A percentile compares a stretch with the other conserved stretches of the same genome.
phyloP scores from a whole-genome alignment of 2,888 invertebrate species.

The Folsomia candida region DNA sequence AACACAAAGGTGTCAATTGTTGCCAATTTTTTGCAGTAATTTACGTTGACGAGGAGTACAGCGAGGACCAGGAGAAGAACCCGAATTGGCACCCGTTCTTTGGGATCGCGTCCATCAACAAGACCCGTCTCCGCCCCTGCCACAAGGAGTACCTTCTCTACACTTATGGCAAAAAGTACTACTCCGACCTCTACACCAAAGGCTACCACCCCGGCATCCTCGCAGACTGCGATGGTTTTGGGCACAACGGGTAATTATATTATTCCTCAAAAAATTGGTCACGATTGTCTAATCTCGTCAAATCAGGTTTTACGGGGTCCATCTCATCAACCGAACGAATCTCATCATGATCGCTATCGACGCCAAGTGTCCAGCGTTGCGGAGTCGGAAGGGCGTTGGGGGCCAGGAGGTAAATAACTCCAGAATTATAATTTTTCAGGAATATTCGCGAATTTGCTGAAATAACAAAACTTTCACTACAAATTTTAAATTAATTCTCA shows the following conservation, averaged over 20 bases:
- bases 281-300: background rate
- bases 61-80: constrained; percentile 39
- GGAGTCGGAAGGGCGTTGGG: background rate
- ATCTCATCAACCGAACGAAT: constrained; percentile 38
- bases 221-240: constrained; percentile 28
- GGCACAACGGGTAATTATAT: constrained; percentile 21
- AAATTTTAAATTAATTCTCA: too few relatives aligned
- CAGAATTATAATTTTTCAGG: too few relatives aligned
- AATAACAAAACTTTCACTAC: too few relatives aligned
- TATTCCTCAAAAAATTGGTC: background rate
- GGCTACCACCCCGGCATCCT: constrained; percentile 27
- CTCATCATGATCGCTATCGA: constrained; percentile 33
- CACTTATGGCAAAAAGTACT: constrained; percentile 59
- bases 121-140: constrained; percentile 71
- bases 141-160: constrained; percentile 68
- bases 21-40: background rate
- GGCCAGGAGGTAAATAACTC: too few relatives aligned
- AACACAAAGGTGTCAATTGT: too few relatives aligned
- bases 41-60: background rate
- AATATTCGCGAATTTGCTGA: too few relatives aligned
- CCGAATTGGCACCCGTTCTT: constrained; percentile 44
- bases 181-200: constrained; percentile 53
- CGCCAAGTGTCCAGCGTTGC: constrained; percentile 24
- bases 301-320: constrained; percentile 28
- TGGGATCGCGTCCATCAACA: constrained; percentile 55